Conservation (phyloP, 53 echinoderm and acorn worm species). For the Antedon mediterranea region DNA sequence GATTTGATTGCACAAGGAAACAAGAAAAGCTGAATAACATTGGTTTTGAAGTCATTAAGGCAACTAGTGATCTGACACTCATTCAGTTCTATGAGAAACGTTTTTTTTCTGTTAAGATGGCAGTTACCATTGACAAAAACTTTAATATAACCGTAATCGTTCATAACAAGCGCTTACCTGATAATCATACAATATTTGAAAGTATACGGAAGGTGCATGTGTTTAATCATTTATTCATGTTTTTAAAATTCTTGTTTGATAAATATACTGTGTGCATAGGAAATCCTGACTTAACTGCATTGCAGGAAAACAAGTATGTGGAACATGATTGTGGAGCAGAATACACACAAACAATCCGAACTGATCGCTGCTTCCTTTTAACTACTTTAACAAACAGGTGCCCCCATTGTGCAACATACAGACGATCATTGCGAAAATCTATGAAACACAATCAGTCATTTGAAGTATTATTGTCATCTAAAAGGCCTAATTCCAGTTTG, state of each 20-base stretch:
- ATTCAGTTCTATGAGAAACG: neutral
- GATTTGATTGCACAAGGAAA: neutral
- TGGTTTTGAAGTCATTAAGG: neutral
- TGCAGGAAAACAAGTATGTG: no score
- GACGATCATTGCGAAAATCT: neutral
- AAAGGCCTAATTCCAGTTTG: neutral
- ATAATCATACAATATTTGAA: no score
- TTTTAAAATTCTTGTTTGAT: no score
- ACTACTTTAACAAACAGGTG: neutral
- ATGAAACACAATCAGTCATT: neutral
- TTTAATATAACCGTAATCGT: neutral
- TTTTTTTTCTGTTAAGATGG: neutral
- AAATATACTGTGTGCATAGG: no score
- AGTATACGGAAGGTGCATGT: no score
- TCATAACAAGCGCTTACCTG: neutral
- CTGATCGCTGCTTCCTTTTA: neutral
- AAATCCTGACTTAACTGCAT: no score
- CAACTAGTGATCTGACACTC: neutral
- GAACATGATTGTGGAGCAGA: no score
- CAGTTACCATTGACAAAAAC: neutral
- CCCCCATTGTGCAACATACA: neutral
- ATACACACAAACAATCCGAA: no score
- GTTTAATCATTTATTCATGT: no score
- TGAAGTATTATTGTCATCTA: neutral
- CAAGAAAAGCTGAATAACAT: neutral